Base-by-base conservation (phyloP, 2,797 vertebrate species). In the Protosalanx chinensis region DNA sequence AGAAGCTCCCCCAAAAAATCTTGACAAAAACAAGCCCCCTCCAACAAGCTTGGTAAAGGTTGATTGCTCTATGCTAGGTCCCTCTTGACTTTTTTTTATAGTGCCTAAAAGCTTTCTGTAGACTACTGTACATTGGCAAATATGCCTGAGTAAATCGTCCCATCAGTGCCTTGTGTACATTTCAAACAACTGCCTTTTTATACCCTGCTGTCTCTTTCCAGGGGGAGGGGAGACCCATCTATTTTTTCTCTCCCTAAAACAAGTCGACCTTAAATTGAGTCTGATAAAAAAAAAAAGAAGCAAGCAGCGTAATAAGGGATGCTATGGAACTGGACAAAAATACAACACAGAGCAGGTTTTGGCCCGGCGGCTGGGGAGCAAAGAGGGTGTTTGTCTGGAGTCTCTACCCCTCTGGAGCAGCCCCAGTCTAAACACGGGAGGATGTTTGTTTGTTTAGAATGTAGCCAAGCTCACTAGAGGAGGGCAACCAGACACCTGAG, bases 11-110 rank as follows among this genome's bases (percentile, higher is more conserved):
- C 49, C 10, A 37, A 46, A 46, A 46, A 46, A 46, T 46, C 41
- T 46, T 1, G 12, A 46, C 41, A 13, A 41, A 49, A 49, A 49
- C 20, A 53, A 49, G 15, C 27, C 64, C 27, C 29, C 35, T 60
- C 62, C 53, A 64, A 56, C 58, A 68, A 18, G 59, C 60, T 72
- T 53, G 58, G 68, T 67, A 70, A 70, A 70, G 75, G 46, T 58
- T 68, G 65, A 23, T 37, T 60, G 35, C 60, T 73, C 67, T 60
- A 72, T 46, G 37, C 65, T 30, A 68, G 71, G 49, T 60, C 61
- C 37, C 64, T 60, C 53, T 53, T 63, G 61, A 69, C 61, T 59
- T 61, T 56, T 61, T 56, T 69, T 64, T 67, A 72, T 69, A 69
- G n/a, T n/a, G 60, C 51, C 49, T 69, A 64, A 72, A 66, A 30